Percentiles rank a stretch among this genome's conserved stretches.
These are phyloP conservation scores for Lampropteryx suffumata DNA, from an alignment of 2,888 invertebrate genomes.

Conservation along the genomic window DNA sequence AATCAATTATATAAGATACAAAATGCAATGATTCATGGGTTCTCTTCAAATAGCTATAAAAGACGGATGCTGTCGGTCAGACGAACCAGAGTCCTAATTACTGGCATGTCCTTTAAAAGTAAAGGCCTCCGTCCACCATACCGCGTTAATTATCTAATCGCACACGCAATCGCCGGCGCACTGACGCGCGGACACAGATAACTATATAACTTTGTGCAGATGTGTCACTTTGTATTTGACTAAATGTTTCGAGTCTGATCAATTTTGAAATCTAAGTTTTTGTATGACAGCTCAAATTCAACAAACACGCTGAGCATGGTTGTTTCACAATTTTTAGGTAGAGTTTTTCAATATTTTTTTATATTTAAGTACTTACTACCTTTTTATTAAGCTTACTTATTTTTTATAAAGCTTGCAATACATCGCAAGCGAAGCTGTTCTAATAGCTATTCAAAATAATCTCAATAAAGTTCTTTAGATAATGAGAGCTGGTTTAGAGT, in stretches of 20 bases:
- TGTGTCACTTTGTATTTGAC: conserved; percentile 4
- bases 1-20: too few species aligned
- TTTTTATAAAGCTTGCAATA: too few species aligned
- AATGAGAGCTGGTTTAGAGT: neutral
- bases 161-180: conserved; percentile 58
- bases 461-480: too few species aligned
- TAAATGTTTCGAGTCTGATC: too few species aligned
- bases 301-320: too few species aligned
- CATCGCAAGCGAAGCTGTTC: too few species aligned
- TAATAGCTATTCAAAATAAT: too few species aligned
- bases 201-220: neutral
- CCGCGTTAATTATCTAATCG: conserved; percentile 72
- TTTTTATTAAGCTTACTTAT: too few species aligned
- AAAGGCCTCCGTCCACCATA: conserved; percentile 30
- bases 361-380: too few species aligned
- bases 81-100: conserved; percentile 11
- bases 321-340: too few species aligned
- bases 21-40: too few species aligned
- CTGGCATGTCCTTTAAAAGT: conserved; percentile 22
- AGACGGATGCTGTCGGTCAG: neutral
- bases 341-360: too few species aligned
- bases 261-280: neutral
- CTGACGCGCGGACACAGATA: conserved; percentile 31
- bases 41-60: neutral
- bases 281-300: neutral